These are phyloP conservation scores for Sorex araneus DNA, from an alignment of 2,113 vertebrate genomes.

Conservation along the genomic window DNA sequence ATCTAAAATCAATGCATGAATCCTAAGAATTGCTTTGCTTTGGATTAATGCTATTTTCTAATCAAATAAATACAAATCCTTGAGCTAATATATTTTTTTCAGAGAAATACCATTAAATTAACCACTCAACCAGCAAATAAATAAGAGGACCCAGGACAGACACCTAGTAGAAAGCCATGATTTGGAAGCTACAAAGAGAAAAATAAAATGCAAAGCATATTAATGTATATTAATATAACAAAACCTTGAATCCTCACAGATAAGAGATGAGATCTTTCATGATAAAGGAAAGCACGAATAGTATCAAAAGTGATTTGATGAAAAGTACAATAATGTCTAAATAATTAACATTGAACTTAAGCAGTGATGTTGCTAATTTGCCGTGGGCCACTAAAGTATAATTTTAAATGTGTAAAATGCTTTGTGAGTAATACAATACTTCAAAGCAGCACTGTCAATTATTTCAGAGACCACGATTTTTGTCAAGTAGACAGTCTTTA, in stretches of 20 bases:
- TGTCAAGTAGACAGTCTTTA: constrained; percentile 75
- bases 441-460: constrained; percentile 30
- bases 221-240: background rate
- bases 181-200: background rate
- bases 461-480: constrained; percentile 60
- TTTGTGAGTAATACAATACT: constrained; percentile 18
- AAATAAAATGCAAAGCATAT: background rate
- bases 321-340: background rate
- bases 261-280: background rate
- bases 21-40: background rate
- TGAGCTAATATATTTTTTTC: background rate
- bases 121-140: background rate
- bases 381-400: background rate
- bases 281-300: background rate
- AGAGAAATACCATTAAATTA: background rate
- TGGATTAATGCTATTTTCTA: background rate
- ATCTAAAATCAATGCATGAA: background rate
- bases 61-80: background rate
- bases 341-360: background rate
- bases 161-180: background rate
- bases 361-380: background rate
- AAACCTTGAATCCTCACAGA: background rate
- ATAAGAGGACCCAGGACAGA: background rate
- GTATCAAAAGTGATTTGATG: background rate
- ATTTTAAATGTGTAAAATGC: background rate